Percentiles rank a stretch among this genome's conserved stretches.
These are phyloP conservation scores for Eupithecia vulgata DNA, from an alignment of 2,888 invertebrate genomes.

Conservation along the genomic window DNA sequence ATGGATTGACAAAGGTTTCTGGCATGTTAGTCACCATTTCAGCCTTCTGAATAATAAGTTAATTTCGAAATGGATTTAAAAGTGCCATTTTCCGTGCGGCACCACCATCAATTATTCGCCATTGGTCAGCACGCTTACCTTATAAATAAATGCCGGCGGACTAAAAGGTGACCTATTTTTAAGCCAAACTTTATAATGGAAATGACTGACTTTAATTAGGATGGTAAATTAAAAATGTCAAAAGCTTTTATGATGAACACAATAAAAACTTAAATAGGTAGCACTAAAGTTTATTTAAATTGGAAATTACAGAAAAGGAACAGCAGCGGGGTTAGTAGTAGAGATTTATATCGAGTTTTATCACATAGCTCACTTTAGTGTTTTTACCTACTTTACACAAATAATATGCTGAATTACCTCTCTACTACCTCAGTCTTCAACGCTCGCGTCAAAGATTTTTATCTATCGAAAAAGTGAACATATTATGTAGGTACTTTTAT, in stretches of 20 bases:
- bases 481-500: too few relatives aligned
- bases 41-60: slow-evolving; percentile 54
- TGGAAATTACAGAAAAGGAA: neutral
- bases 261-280: neutral
- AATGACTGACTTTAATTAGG: slow-evolving; percentile 63
- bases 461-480: too few relatives aligned
- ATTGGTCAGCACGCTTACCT: slow-evolving; percentile 27
- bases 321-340: neutral
- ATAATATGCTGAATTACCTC: too few relatives aligned
- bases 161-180: slow-evolving; percentile 11
- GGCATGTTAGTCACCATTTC: slow-evolving; percentile 45
- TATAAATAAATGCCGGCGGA: slow-evolving; percentile 20
- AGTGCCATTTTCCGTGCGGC: slow-evolving; percentile 61
- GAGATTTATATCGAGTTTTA: neutral
- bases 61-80: slow-evolving; percentile 62
- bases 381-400: neutral
- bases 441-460: too few relatives aligned
- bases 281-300: neutral
- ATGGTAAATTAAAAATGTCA: slow-evolving; percentile 39
- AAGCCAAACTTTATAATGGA: slow-evolving; percentile 43
- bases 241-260: slow-evolving; percentile 5
- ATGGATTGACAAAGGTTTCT: slow-evolving; percentile 51
- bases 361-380: neutral
- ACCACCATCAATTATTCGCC: slow-evolving; percentile 68
- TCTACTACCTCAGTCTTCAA: too few relatives aligned